phyloP scores from a whole-genome alignment of 92 coral and sea anemone genomes.

The Zoanthus sociatus region DNA sequence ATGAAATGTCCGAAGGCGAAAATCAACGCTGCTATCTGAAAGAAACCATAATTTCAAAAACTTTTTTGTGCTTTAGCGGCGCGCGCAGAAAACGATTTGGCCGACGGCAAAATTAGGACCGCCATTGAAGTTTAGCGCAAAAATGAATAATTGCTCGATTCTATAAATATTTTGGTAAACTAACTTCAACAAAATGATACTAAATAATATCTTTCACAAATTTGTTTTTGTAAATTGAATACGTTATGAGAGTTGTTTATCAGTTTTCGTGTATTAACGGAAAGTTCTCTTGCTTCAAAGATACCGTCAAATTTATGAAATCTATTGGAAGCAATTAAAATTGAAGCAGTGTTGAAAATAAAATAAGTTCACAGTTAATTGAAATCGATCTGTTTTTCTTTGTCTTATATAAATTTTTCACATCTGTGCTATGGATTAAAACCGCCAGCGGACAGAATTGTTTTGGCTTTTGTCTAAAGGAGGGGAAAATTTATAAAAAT shows the following conservation, averaged over 20 bases:
- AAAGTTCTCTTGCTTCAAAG: constrained; percentile 3
- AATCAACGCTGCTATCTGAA: constrained; percentile 1
- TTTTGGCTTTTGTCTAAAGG: neutral
- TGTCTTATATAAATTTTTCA: neutral
- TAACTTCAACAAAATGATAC: constrained; percentile 15
- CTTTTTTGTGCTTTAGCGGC: too few relatives aligned
- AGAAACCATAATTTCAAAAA: neutral
- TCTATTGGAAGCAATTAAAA: neutral
- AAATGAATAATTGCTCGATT: neutral
- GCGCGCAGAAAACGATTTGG: neutral
- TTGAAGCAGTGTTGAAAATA: neutral
- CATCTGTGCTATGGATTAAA: constrained; percentile 20
- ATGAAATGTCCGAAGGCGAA: neutral
- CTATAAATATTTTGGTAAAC: constrained; percentile 9
- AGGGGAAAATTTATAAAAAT: neutral
- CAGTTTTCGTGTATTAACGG: constrained; percentile 6
- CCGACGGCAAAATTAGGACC: neutral
- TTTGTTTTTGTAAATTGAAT: neutral
- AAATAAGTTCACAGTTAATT: constrained; percentile 12
- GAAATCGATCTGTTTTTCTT: constrained; percentile 1
- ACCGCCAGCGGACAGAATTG: neutral
- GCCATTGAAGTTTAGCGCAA: neutral
- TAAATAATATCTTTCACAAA: neutral
- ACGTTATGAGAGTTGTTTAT: constrained; percentile 4
- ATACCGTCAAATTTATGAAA: neutral